A percentile compares a stretch with the other conserved stretches of the same genome.
These are phyloP conservation scores for Plusia festucae DNA, from an alignment of 2,888 invertebrate species.

Conservation along the genomic window DNA sequence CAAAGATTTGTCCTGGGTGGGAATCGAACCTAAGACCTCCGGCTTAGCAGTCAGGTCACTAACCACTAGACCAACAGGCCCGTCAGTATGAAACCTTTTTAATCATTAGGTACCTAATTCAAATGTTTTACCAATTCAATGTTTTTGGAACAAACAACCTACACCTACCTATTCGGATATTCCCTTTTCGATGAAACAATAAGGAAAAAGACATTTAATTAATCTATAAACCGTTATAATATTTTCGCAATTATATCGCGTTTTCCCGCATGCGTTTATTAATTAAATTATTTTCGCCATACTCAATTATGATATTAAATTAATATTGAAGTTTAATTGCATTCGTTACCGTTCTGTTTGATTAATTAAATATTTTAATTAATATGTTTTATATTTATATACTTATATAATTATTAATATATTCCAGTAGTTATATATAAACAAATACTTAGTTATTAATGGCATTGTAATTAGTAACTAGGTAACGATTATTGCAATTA, in stretches of 20 bases:
- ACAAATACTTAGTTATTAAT: too few relatives aligned
- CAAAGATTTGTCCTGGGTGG: too few relatives aligned
- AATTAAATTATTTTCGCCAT: constrained; percentile 45
- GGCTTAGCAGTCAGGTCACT: too few relatives aligned
- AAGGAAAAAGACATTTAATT: constrained; percentile 52
- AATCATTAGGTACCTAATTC: not conserved
- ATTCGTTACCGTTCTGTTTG: constrained; percentile 38
- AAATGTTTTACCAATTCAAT: not conserved
- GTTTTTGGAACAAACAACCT: constrained; percentile 42
- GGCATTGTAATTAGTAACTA: constrained; percentile 28
- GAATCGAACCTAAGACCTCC: too few relatives aligned
- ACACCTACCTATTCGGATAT: constrained; percentile 55
- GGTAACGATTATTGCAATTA: constrained; percentile 11
- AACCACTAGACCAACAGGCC: too few relatives aligned
- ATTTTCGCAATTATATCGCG: constrained; percentile 61
- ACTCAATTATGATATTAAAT: constrained; percentile 43
- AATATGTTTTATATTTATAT: constrained; percentile 16
- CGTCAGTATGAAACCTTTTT: not conserved
- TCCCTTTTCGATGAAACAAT: constrained; percentile 42
- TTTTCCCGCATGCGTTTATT: constrained; percentile 57
- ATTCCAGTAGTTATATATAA: not conserved
- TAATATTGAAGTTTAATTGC: constrained; percentile 48
- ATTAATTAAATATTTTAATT: constrained; percentile 38
- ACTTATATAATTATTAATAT: constrained; percentile 3
- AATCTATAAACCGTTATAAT: constrained; percentile 50